A percentile compares a stretch with the other conserved stretches of the same genome.
Evolutionary conservation across 1,140 invertebrate species (phyloP).

Genomic region (Temnothorax curvispinosus): DNA sequence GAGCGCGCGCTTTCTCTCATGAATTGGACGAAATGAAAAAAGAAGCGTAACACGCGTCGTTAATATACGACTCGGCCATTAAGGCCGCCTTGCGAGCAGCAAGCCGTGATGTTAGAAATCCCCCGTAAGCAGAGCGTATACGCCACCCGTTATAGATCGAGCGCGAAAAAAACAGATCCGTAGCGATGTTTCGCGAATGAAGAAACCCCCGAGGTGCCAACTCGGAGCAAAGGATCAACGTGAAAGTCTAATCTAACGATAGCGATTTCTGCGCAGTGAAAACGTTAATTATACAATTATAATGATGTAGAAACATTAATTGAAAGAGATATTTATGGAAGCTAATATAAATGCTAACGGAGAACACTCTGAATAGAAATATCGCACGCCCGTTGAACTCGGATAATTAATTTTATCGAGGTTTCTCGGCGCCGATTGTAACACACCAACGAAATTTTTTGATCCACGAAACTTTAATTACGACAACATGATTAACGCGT

Average conservation of each 20-base stretch:
- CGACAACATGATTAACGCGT: background rate
- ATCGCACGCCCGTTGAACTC: background rate
- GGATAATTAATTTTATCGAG: background rate
- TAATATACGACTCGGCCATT: slow-evolving; percentile 68
- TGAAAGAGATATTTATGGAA: slow-evolving; percentile 16
- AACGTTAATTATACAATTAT: slow-evolving; percentile 44
- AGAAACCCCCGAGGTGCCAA: slow-evolving; percentile 23
- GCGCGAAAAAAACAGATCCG: slow-evolving; percentile 27
- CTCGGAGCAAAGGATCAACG: slow-evolving; percentile 23
- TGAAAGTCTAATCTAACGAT: slow-evolving; percentile 45
- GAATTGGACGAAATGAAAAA: slow-evolving; percentile 64
- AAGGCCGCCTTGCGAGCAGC: slow-evolving; percentile 67
- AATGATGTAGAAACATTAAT: slow-evolving; percentile 19
- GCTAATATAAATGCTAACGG: background rate
- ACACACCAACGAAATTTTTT: background rate
- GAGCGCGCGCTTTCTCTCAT: slow-evolving; percentile 77
- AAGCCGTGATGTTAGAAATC: slow-evolving; percentile 80
- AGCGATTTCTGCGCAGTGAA: slow-evolving; percentile 47
- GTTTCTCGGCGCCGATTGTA: background rate
- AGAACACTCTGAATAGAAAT: background rate
- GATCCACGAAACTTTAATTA: background rate
- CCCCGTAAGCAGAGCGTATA: slow-evolving; percentile 78
- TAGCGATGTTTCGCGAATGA: slow-evolving; percentile 29
- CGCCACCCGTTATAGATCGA: slow-evolving; percentile 62
- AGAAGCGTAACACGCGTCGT: slow-evolving; percentile 1